Base-by-base conservation (phyloP, 2,113 vertebrate genomes). In the Psittacara wagleri region DNA sequence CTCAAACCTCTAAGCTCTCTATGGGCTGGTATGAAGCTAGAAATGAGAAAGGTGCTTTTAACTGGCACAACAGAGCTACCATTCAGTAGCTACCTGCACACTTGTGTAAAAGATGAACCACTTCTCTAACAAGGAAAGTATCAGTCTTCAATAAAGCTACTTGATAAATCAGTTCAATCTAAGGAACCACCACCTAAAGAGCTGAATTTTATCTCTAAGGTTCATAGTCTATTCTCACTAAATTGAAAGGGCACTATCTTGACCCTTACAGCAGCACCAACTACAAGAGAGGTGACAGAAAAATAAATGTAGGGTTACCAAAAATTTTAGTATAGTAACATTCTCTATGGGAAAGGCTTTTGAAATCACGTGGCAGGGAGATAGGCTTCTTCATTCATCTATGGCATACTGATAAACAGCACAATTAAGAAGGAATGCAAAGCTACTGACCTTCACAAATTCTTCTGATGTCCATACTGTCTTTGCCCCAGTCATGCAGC, bases 371-470 rank as follows among this genome's bases (percentile, higher is more conserved):
- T 11, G 4, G 8, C 5, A 62, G 3, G 5, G 10, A 83, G 4
- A 15, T 1, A 0, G 3, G 2, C 0, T 4, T 22, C 67, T 44
- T 43, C 41, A 4, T 18, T 70, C 7, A 20, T 18, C 37, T 52
- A 0, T 10, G 2, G 2, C 1, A 1, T 5, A 10, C 29, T 28
- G 8, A 11, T 4, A 81, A 28, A 27, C 10, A 76, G 28, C 7
- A 28, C 0, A 0, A 23, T 17, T 12, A 1, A 13, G 74, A 77
- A 90, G 11, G 15, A 88, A 80, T 0, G 0, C 10, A 63, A 86
- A 93, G 13, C 11, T 12, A 75, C 79, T 63, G 19, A 93, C 85
- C 76, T 83, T 23, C 25, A 39, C 9, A 85, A 81, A 68, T 6
- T 31, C 82, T 68, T 74, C 64, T 43, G 29, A 17, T 7, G 1